phyloP scores from a whole-genome alignment of 2,113 vertebrate genomes.

The Cyanoramphus novaezelandiae region DNA sequence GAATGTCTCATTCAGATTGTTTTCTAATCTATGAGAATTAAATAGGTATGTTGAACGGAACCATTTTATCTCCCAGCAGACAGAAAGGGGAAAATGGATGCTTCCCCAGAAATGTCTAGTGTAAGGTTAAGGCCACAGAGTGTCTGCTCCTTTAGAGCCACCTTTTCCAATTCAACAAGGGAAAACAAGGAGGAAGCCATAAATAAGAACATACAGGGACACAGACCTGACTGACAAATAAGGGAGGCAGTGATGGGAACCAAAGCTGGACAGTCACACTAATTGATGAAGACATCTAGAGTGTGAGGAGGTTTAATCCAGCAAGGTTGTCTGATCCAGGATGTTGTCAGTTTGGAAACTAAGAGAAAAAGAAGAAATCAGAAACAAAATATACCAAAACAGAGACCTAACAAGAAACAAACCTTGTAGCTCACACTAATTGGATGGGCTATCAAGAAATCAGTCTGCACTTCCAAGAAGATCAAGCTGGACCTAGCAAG shows the following conservation, averaged over 20 bases:
- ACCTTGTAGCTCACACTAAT: background rate
- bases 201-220: background rate
- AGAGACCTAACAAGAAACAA: background rate
- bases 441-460: background rate
- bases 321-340: background rate
- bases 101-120: background rate
- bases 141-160: background rate
- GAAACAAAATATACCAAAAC: background rate
- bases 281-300: background rate
- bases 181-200: background rate
- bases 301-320: background rate
- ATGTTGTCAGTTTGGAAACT: background rate
- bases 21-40: background rate
- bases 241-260: background rate
- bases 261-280: background rate
- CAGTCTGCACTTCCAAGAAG: background rate
- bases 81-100: background rate
- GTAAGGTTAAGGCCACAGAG: background rate
- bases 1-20: background rate
- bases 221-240: background rate
- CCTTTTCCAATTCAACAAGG: background rate
- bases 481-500: background rate
- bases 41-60: background rate
- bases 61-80: background rate
- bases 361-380: background rate